Evolutionary conservation across 2,888 invertebrate genomes (phyloP).

Genomic region (Lottia gigantea): DNA sequence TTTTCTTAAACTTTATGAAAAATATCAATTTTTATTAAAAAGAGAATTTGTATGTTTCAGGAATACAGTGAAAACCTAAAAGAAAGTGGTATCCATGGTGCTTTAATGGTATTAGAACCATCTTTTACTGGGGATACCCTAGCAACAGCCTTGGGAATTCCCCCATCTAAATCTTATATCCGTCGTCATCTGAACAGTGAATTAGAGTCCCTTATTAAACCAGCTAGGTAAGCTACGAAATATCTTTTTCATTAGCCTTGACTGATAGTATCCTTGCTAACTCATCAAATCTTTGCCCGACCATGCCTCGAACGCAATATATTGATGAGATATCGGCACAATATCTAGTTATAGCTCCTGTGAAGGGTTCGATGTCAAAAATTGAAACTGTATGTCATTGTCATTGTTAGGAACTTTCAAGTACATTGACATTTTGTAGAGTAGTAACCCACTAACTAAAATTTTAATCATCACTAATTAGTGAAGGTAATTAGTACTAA

Average conservation of each 20-base stretch:
- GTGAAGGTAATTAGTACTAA: not conserved
- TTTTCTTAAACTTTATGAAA: not conserved
- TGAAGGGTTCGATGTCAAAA: no score
- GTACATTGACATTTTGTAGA: no score
- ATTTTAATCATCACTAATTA: no score
- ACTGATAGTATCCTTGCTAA: no score
- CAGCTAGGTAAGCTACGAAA: conserved; percentile 79
- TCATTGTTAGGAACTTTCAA: no score
- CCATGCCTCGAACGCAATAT: no score
- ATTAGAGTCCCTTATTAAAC: conserved; percentile 88
- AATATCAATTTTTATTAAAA: not conserved
- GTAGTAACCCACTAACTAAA: no score
- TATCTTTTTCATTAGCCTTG: no score
- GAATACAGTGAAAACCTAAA: conserved; percentile 90
- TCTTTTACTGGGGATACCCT: conserved; percentile 95
- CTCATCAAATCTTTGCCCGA: no score
- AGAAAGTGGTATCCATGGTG: conserved; percentile 96
- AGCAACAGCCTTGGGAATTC: conserved; percentile 86
- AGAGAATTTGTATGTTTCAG: conserved; percentile 37
- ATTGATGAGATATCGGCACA: no score
- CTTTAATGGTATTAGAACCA: conserved; percentile 90
- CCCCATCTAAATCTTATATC: conserved; percentile 92
- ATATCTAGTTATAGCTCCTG: no score
- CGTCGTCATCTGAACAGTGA: conserved; percentile 90
- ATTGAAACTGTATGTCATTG: no score